phyloP scores from a whole-genome alignment of 2,797 vertebrate genomes.

The Cirrhinus molitorella region DNA sequence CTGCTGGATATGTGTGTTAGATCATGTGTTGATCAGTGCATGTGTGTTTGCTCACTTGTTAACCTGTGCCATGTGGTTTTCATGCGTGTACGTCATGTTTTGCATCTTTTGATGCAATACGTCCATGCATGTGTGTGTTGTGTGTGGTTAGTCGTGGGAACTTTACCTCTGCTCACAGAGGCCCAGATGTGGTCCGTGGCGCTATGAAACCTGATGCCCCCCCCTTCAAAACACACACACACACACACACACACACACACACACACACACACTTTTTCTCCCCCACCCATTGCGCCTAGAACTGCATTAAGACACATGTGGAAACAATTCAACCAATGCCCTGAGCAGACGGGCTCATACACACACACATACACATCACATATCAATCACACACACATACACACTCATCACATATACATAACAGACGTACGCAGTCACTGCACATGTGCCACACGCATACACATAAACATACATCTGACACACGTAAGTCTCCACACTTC shows the following conservation, averaged over 20 bases:
- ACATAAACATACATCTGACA: constrained; percentile 63
- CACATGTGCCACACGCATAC: constrained; percentile 65
- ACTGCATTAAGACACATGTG: constrained; percentile 85
- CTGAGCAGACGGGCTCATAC: constrained; percentile 83
- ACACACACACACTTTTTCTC: constrained; percentile 65
- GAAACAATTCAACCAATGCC: constrained; percentile 86
- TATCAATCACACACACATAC: constrained; percentile 61
- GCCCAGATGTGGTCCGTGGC: constrained; percentile 80
- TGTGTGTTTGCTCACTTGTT: constrained; percentile 30
- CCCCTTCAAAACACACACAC: constrained; percentile 53
- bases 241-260: constrained; percentile 63
- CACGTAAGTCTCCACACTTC: constrained; percentile 43
- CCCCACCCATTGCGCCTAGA: constrained; percentile 80
- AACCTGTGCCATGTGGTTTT: constrained; percentile 47
- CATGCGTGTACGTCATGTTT: constrained; percentile 42
- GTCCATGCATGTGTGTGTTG: constrained; percentile 41
- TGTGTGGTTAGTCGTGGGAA: constrained; percentile 80
- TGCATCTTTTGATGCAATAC: constrained; percentile 53
- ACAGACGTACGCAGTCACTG: constrained; percentile 64
- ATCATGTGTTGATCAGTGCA: constrained; percentile 1
- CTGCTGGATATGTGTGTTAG: constrained; percentile 43
- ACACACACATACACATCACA: constrained; percentile 68
- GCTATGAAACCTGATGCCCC: constrained; percentile 81
- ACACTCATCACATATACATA: constrained; percentile 65
- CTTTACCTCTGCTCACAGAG: constrained; percentile 74